Percentiles rank a stretch among this genome's conserved stretches.
These are phyloP conservation scores for Cetonia aurata DNA, from an alignment of 2,888 invertebrate species.

Conservation along the genomic window DNA sequence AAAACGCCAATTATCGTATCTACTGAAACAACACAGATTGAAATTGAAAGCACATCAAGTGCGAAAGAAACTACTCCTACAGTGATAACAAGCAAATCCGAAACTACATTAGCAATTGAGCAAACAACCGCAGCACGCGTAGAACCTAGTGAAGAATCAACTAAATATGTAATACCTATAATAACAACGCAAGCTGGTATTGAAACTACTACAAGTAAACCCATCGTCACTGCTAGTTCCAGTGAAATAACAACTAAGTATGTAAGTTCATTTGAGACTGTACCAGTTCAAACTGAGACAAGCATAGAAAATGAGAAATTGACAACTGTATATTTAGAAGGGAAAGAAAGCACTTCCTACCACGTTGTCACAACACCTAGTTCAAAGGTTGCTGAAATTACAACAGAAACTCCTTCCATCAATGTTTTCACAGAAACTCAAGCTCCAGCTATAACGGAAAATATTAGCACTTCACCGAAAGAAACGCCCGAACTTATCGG, in stretches of 20 bases:
- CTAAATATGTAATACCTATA: neutral
- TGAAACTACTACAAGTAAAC: conserved; percentile 9
- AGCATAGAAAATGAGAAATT: neutral
- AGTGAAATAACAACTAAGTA: no score
- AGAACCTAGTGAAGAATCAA: neutral
- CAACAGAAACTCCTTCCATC: neutral
- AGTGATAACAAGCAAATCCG: neutral
- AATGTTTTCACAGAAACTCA: neutral
- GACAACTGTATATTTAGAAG: conserved; percentile 7
- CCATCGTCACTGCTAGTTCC: no score
- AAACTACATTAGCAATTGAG: neutral
- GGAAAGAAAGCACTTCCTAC: neutral
- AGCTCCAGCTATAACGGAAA: neutral
- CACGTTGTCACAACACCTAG: no score
- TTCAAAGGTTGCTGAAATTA: neutral
- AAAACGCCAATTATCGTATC: no score
- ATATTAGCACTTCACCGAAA: neutral
- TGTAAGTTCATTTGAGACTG: no score
- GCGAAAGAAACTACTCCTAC: no score
- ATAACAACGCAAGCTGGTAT: neutral
- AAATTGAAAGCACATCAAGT: neutral
- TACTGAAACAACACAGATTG: neutral
- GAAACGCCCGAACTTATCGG: conserved; percentile 5
- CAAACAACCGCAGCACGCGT: no score
- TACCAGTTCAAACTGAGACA: no score